These are phyloP conservation scores for Neoaliturus tenellus DNA, from an alignment of 2,888 invertebrate genomes.

Conservation along the genomic window DNA sequence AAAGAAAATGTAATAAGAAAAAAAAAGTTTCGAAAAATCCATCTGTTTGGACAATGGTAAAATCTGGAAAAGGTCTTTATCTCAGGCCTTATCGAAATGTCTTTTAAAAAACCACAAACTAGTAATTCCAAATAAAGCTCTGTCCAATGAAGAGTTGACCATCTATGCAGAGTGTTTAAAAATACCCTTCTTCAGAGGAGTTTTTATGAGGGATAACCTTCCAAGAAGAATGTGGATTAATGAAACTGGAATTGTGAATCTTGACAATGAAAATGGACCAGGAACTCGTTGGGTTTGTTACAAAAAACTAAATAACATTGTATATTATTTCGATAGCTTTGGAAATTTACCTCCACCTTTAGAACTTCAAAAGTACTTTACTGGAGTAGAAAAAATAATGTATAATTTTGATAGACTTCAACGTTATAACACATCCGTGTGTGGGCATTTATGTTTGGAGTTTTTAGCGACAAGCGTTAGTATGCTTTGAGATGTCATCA, in stretches of 20 bases:
- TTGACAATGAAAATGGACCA: neutral
- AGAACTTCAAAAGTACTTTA: neutral
- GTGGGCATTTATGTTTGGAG: constrained; percentile 39
- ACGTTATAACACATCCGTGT: neutral
- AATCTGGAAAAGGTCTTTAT: neutral
- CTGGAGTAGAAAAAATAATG: neutral
- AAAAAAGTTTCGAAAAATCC: neutral
- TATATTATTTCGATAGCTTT: constrained; percentile 34
- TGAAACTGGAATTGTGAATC: constrained; percentile 8
- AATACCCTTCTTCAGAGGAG: constrained; percentile 37
- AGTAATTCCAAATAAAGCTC: neutral
- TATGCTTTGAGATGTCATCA: constrained; percentile 29
- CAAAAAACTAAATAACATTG: neutral
- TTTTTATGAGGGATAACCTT: neutral
- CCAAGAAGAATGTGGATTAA: neutral
- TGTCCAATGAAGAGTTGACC: neutral
- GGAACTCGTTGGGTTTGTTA: constrained; percentile 13
- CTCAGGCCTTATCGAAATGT: constrained; percentile 43
- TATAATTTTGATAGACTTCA: constrained; percentile 3
- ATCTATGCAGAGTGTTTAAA: constrained; percentile 1
- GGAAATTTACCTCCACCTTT: constrained; percentile 29
- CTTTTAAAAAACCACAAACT: constrained; percentile 3
- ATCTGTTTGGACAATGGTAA: constrained; percentile 34
- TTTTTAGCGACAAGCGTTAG: constrained; percentile 32
- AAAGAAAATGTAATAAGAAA: neutral